Base-by-base conservation (phyloP, 2,797 vertebrate species). In the Lacerta bilineata region DNA sequence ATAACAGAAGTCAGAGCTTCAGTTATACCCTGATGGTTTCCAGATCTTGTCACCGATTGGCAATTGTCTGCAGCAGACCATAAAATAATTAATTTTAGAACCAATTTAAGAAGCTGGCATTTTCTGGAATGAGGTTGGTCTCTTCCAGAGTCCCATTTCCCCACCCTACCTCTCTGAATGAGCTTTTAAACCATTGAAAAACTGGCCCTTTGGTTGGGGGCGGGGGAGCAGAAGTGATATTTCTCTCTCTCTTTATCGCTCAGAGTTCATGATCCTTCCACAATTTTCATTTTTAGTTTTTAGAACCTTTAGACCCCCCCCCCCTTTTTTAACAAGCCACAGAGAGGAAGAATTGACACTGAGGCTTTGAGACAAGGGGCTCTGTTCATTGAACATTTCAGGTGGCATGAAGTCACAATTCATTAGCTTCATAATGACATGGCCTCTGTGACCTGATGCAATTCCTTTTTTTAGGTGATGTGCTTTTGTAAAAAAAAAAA, bases 341-440 rank as follows among this genome's bases (percentile, higher is more conserved):
- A 85, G 87, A 84, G 59, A 4, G 55, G 91, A 76, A 93, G 84
- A 91, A 82, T 1, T 93, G 90, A 95, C 88, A 91, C 3, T 96
- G 93, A 96, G 83, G 64, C 33, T 91, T 80, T 90, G 84, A 92
- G 93, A 95, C 95, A 96, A 83, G 76, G 27, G 66, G 91, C 85
- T 95, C 84, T 91, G 76, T 80, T 91, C 81, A 77, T 29, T 93
- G 90, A 94, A 90, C 92, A 96, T 95, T 95, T 96, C 95, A 95
- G 93, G 94, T 96, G 93, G 83, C 94, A 94, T 80, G 79, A 89
- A 83, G 92, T 95, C 95, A 93, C 50, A 69, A 41, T 43, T 7
- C 0, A 91, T 96, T 95, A 94, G 20, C 74, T 90, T 96, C 90
- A 94, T 46, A 33, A 80, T 68, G 83, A 91, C 33, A 9, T 91